Percentiles rank a stretch among this genome's conserved stretches.
phyloP scores from a whole-genome alignment of 2,888 invertebrate genomes.

The Pecten maximus region DNA sequence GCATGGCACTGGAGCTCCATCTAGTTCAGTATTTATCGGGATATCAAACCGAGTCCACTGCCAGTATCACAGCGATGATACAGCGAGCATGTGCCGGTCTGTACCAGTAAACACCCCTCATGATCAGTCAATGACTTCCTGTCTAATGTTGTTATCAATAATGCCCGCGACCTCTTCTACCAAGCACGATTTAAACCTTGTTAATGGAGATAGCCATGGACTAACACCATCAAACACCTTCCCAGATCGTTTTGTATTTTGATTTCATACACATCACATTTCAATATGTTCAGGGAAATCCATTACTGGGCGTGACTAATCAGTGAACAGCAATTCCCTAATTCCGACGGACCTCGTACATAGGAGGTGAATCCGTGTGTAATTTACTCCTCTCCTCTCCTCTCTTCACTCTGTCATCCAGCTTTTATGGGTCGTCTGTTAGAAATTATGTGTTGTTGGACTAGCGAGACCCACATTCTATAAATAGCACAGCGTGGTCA shows the following conservation, averaged over 20 bases:
- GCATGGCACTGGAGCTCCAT: neutral
- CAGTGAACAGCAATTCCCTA: neutral
- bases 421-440: too few relatives aligned
- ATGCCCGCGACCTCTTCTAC: neutral
- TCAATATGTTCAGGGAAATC: neutral
- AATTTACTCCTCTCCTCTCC: too few relatives aligned
- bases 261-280: neutral
- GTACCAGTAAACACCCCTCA: neutral
- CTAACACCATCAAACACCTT: neutral
- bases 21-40: neutral
- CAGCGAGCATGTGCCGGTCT: neutral
- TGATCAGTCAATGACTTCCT: neutral
- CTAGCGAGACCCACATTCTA: too few relatives aligned
- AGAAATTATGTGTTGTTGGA: too few relatives aligned
- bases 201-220: neutral
- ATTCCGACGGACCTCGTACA: neutral
- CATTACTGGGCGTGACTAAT: neutral
- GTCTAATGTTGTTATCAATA: neutral
- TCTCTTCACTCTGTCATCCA: too few relatives aligned
- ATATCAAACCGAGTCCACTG: neutral
- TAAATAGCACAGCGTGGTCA: too few relatives aligned
- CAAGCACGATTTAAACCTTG: neutral
- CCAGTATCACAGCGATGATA: neutral
- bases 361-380: too few relatives aligned
- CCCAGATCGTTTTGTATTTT: neutral